A percentile compares a stretch with the other conserved stretches of the same genome.
Evolutionary conservation across 2,113 vertebrate genomes (phyloP).

Genomic region (Pluvianellus socialis): DNA sequence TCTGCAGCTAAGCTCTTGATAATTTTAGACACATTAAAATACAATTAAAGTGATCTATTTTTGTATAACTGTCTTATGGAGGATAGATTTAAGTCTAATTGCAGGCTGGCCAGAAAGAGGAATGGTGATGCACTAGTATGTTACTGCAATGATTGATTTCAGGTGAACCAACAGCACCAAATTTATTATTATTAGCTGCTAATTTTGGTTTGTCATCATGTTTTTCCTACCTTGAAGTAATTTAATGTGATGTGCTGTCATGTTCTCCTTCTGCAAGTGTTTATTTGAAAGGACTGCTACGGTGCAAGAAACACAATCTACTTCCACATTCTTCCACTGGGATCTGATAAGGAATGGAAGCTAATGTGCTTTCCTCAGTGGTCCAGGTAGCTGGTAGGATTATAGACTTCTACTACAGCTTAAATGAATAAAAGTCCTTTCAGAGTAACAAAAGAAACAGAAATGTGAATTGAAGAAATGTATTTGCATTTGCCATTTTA

Average conservation of each 20-base stretch:
- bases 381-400: not conserved
- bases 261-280: not conserved
- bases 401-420: not conserved
- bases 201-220: not conserved
- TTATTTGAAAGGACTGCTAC: not conserved
- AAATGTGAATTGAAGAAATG: not conserved
- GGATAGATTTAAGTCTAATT: not conserved
- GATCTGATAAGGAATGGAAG: not conserved
- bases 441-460: not conserved
- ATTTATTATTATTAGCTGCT: not conserved
- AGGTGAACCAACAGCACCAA: not conserved
- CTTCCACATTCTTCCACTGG: not conserved
- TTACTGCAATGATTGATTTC: not conserved
- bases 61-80: not conserved
- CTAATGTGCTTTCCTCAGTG: not conserved
- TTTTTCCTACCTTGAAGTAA: not conserved
- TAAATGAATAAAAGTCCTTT: not conserved
- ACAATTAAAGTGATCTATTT: not conserved
- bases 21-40: not conserved
- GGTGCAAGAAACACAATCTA: not conserved
- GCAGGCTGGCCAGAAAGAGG: not conserved
- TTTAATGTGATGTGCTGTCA: not conserved
- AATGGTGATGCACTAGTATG: not conserved
- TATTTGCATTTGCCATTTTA: not conserved
- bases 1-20: not conserved